Evolutionary conservation across 2,113 vertebrate species (phyloP).

Genomic region (Eurystomus gularis): DNA sequence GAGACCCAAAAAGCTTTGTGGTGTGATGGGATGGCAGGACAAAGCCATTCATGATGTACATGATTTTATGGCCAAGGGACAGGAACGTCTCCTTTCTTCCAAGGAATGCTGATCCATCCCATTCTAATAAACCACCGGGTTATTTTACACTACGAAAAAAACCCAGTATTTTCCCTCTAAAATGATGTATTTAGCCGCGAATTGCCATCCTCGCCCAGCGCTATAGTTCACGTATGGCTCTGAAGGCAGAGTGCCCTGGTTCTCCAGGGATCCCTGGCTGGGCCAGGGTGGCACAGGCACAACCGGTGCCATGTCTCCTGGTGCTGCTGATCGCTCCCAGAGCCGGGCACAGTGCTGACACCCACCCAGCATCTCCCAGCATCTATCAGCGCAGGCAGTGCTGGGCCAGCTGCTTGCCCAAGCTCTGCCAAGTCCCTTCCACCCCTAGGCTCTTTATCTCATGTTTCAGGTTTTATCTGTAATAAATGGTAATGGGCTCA

Average conservation of each 20-base stretch:
- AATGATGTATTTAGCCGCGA: neutral
- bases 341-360: rapidly evolving
- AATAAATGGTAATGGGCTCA: no score
- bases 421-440: neutral
- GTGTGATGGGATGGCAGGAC: neutral
- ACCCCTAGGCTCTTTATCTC: neutral
- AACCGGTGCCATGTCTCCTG: rapidly evolving
- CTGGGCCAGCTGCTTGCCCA: neutral
- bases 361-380: neutral
- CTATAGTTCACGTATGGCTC: rapidly evolving
- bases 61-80: neutral
- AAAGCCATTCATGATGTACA: no score
- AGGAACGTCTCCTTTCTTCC: neutral
- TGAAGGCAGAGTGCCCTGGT: neutral
- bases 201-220: no score
- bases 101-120: neutral
- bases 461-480: rapidly evolving
- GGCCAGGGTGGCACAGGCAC: no score
- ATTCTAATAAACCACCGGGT: neutral
- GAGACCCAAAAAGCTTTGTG: neutral
- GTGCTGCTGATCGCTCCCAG: rapidly evolving
- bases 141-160: neutral
- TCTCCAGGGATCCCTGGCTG: neutral
- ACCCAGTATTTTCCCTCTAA: neutral
- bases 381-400: neutral